Conservation (phyloP, 2,888 invertebrate species). For the Ectropis crepuscularia region DNA sequence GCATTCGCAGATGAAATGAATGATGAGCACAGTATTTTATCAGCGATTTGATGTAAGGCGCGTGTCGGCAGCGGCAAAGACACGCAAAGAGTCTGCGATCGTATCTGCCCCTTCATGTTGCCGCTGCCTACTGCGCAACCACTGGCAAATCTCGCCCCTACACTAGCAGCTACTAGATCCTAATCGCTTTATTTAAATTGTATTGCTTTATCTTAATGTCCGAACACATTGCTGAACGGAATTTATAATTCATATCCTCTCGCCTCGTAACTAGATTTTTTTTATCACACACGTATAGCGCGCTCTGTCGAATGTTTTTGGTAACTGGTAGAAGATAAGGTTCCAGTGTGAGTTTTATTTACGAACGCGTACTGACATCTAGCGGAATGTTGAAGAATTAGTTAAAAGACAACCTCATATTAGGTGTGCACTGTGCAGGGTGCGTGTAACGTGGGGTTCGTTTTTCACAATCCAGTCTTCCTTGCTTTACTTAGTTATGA, state of each 20-base stretch:
- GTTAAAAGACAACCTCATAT: slow-evolving; percentile 38
- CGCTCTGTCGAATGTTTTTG: slow-evolving; percentile 63
- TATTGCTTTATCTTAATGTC: slow-evolving; percentile 62
- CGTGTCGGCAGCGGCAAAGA: slow-evolving; percentile 69
- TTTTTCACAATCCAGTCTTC: not conserved
- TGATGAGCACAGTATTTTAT: slow-evolving; percentile 71
- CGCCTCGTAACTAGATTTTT: not conserved
- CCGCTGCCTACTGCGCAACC: slow-evolving; percentile 62
- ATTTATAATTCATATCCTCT: slow-evolving; percentile 37
- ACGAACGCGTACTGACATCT: slow-evolving; percentile 67
- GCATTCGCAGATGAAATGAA: slow-evolving; percentile 68
- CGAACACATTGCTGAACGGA: slow-evolving; percentile 40
- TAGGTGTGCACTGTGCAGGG: slow-evolving; percentile 1
- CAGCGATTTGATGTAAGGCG: slow-evolving; percentile 73
- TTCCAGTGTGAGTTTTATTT: slow-evolving; percentile 47
- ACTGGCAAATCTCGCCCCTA: slow-evolving; percentile 57
- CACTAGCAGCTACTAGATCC: slow-evolving; percentile 61
- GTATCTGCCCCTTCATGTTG: slow-evolving; percentile 74
- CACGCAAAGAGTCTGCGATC: slow-evolving; percentile 70
- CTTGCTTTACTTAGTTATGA: too few relatives aligned
- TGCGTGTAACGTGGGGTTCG: not conserved
- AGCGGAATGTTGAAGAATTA: slow-evolving; percentile 67
- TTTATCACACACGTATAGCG: slow-evolving; percentile 53
- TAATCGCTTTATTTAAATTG: slow-evolving; percentile 68
- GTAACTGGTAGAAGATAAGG: slow-evolving; percentile 53